Evolutionary conservation across 1,140 invertebrate species (phyloP).

Genomic region (Drosophila nebulosa): DNA sequence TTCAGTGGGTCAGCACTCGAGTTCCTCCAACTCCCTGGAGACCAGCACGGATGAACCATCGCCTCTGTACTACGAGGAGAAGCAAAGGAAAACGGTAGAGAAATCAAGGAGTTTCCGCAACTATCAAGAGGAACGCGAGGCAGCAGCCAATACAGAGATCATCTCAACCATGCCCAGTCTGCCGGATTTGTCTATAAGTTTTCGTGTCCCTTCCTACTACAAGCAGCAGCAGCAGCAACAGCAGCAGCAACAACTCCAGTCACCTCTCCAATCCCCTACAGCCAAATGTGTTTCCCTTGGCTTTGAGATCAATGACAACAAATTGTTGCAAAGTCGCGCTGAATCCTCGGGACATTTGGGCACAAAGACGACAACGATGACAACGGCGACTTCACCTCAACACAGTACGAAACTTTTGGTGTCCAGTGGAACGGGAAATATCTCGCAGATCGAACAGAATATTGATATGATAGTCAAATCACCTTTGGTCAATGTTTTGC

Average conservation of each 20-base stretch:
- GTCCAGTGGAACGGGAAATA: conserved; percentile 34
- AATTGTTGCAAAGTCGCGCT: conserved; percentile 51
- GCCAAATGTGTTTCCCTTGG: conserved; percentile 57
- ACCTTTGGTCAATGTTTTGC: conserved; percentile 66
- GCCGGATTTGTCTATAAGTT: conserved; percentile 72
- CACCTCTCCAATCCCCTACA: conserved; percentile 43
- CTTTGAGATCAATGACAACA: conserved; percentile 76
- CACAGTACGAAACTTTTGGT: conserved; percentile 41
- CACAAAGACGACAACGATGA: background rate
- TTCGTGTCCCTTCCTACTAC: conserved; percentile 67
- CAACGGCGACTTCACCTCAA: conserved; percentile 33
- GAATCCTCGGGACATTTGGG: conserved; percentile 56
- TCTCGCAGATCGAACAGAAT: conserved; percentile 73
- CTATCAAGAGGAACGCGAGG: conserved; percentile 80
- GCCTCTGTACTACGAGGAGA: conserved; percentile 64
- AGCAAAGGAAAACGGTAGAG: conserved; percentile 82
- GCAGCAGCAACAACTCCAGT: conserved; percentile 16
- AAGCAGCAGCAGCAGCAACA: conserved; percentile 29
- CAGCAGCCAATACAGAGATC: background rate
- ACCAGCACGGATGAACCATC: conserved; percentile 59
- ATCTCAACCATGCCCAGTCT: conserved; percentile 66
- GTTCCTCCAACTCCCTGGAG: conserved; percentile 71
- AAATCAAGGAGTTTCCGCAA: conserved; percentile 86
- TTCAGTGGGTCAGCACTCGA: conserved; percentile 72
- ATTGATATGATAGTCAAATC: conserved; percentile 77